Percentiles rank a stretch among this genome's conserved stretches.
These are phyloP conservation scores for Fragum sueziense DNA, from an alignment of 2,888 invertebrate genomes.

Conservation along the genomic window DNA sequence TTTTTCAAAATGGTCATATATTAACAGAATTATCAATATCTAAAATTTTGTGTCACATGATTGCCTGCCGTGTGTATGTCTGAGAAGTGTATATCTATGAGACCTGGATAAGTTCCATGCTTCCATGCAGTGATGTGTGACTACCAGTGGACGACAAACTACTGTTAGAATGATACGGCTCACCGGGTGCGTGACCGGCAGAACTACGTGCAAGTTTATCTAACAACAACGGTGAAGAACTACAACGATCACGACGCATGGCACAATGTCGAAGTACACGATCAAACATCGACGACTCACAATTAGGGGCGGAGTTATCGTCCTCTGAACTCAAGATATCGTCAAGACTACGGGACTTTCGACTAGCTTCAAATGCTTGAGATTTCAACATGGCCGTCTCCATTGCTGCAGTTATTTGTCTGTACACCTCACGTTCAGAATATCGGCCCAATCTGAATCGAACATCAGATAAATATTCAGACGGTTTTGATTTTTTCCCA, in stretches of 20 bases:
- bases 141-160: slow-evolving; percentile 81
- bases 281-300: slow-evolving; percentile 66
- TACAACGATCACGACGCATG: slow-evolving; percentile 68
- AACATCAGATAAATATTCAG: slow-evolving; percentile 63
- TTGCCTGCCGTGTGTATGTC: too few species aligned
- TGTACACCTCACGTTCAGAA: slow-evolving; percentile 75
- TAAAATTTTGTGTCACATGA: too few species aligned
- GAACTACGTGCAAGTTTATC: slow-evolving; percentile 73
- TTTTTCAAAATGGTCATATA: too few species aligned
- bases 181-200: slow-evolving; percentile 73
- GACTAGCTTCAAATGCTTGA: slow-evolving; percentile 71
- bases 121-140: slow-evolving; percentile 79
- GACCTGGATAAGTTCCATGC: slow-evolving; percentile 81
- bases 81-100: slow-evolving; percentile 64
- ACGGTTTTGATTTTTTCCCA: slow-evolving; percentile 72
- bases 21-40: too few species aligned
- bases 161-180: slow-evolving; percentile 79
- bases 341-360: slow-evolving; percentile 81
- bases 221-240: slow-evolving; percentile 68
- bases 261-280: slow-evolving; percentile 68
- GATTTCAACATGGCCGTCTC: slow-evolving; percentile 77
- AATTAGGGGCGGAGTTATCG: slow-evolving; percentile 60
- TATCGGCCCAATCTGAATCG: slow-evolving; percentile 69
- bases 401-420: slow-evolving; percentile 78
- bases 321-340: slow-evolving; percentile 78